phyloP scores from a whole-genome alignment of 2,797 vertebrate genomes.

The Neostethus bicornis region DNA sequence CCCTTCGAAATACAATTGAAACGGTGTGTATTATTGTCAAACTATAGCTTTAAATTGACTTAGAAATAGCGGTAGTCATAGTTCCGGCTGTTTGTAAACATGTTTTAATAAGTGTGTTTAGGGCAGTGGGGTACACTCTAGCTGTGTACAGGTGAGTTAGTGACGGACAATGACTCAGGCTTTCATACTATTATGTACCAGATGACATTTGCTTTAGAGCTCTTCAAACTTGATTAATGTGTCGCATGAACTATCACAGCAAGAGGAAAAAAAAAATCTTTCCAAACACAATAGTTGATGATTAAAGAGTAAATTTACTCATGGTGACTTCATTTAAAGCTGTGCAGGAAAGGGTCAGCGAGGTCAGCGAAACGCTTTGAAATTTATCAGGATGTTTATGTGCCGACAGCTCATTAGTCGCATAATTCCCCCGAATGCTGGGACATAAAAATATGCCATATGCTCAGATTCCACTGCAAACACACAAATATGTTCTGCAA shows the following conservation, averaged over 20 bases:
- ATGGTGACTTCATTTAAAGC: neutral
- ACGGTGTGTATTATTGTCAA: too few relatives aligned
- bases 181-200: conserved; percentile 21
- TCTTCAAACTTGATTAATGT: neutral
- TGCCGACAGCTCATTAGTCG: conserved; percentile 1
- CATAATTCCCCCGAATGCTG: neutral
- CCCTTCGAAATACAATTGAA: too few relatives aligned
- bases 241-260: neutral
- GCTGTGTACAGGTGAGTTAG: conserved; percentile 1
- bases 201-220: conserved; percentile 10
- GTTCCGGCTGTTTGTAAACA: conserved; percentile 1
- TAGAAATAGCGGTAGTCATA: too few relatives aligned
- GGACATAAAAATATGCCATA: conserved; percentile 15
- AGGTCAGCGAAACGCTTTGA: conserved; percentile 2
- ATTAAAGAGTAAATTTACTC: neutral
- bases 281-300: neutral
- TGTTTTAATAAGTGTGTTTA: neutral
- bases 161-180: conserved; percentile 53
- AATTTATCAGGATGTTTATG: neutral
- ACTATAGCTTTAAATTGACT: too few relatives aligned
- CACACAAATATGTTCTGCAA: neutral
- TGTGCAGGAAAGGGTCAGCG: neutral
- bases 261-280: neutral
- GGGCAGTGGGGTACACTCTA: neutral
- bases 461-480: neutral